phyloP scores from a whole-genome alignment of 2,797 vertebrate genomes.

The Poecilia velifera region DNA sequence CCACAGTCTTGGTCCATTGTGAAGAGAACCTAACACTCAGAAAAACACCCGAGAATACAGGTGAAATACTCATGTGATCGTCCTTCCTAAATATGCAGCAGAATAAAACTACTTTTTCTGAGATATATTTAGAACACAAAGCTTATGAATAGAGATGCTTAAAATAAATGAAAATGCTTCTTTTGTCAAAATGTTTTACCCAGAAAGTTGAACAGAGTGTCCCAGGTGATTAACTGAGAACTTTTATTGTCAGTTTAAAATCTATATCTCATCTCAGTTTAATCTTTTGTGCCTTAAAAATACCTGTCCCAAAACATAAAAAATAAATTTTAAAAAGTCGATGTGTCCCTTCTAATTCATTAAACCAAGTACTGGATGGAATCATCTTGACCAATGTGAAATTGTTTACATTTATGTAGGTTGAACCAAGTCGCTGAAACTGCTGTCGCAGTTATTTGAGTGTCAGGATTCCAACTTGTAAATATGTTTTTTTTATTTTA shows the following conservation, averaged over 20 bases:
- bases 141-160: background rate
- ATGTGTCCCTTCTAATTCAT: slow-evolving; percentile 9
- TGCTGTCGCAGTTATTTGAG: slow-evolving; percentile 19
- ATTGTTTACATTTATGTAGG: slow-evolving; percentile 12
- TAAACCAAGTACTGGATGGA: background rate
- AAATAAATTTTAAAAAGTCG: background rate
- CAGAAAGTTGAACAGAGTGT: background rate
- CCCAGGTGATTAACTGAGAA: slow-evolving; percentile 24
- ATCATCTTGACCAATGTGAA: background rate
- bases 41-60: background rate
- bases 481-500: slow-evolving; percentile 48
- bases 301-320: background rate
- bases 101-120: background rate
- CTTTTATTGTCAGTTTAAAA: slow-evolving; percentile 6
- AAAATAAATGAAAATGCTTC: background rate
- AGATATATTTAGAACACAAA: background rate
- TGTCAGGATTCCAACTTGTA: slow-evolving; percentile 57
- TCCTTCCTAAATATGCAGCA: background rate
- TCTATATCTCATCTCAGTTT: background rate
- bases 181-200: background rate
- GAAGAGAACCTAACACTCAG: background rate
- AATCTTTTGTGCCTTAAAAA: slow-evolving; percentile 52
- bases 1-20: background rate
- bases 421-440: slow-evolving; percentile 36
- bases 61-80: background rate